phyloP scores from a whole-genome alignment of 2,888 invertebrate species.

The Sinotaia quadrata region DNA sequence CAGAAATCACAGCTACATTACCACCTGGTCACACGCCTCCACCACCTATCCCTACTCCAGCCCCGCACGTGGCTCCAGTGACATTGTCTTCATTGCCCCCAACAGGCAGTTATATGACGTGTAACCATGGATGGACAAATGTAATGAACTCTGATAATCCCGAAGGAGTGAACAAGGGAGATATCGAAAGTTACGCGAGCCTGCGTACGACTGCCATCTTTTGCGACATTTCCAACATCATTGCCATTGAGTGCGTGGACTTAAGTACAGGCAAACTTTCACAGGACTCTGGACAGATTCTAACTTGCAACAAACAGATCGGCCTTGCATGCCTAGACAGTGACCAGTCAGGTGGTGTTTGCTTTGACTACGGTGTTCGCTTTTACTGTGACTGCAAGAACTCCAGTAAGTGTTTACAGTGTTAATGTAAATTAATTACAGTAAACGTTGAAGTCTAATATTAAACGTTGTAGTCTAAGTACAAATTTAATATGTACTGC shows the following conservation, averaged over 20 bases:
- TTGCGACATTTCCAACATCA: slow-evolving; percentile 60
- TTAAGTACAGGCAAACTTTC: slow-evolving; percentile 78
- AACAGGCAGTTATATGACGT: slow-evolving; percentile 19
- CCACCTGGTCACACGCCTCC: slow-evolving; percentile 21
- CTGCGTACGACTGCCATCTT: slow-evolving; percentile 52
- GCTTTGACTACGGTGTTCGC: slow-evolving; percentile 67
- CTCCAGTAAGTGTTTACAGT: slow-evolving; percentile 13
- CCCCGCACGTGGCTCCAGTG: neutral
- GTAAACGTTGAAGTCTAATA: too few relatives aligned
- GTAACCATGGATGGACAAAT: slow-evolving; percentile 81
- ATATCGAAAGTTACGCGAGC: slow-evolving; percentile 56
- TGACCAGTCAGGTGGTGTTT: slow-evolving; percentile 45
- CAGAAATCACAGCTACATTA: slow-evolving; percentile 19
- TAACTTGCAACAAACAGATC: slow-evolving; percentile 75
- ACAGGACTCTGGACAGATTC: slow-evolving; percentile 82
- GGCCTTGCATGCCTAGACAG: slow-evolving; percentile 55
- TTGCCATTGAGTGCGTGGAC: slow-evolving; percentile 84
- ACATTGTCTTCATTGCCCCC: slow-evolving; percentile 12
- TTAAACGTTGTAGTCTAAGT: too few relatives aligned
- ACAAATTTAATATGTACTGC: too few relatives aligned
- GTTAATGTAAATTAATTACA: too few relatives aligned
- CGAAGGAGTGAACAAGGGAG: slow-evolving; percentile 59
- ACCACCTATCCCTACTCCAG: slow-evolving; percentile 9
- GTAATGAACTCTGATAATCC: slow-evolving; percentile 80
- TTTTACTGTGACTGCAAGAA: slow-evolving; percentile 74